These are phyloP conservation scores for Hypercompe scribonia DNA, from an alignment of 2,888 invertebrate species.

Conservation along the genomic window DNA sequence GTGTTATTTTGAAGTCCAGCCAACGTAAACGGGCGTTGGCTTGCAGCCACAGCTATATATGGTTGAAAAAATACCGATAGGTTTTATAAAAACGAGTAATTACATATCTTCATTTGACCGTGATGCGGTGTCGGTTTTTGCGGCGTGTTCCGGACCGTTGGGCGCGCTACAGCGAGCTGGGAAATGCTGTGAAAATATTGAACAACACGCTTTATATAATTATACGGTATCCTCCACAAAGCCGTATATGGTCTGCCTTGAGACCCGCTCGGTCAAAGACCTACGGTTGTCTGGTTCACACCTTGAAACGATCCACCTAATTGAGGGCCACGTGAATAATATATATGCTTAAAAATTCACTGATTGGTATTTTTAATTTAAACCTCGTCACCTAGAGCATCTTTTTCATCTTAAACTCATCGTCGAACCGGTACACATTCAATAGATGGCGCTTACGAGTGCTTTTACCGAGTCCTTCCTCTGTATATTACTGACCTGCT, in stretches of 20 bases:
- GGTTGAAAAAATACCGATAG: slow-evolving; percentile 72
- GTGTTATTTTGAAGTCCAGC: slow-evolving; percentile 71
- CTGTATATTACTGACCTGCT: too few relatives aligned
- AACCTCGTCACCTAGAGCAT: background rate
- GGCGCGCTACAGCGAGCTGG: slow-evolving; percentile 64
- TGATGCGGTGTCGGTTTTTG: slow-evolving; percentile 76
- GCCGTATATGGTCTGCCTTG: slow-evolving; percentile 52
- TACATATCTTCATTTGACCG: slow-evolving; percentile 85
- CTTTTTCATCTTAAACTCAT: background rate
- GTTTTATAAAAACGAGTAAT: slow-evolving; percentile 76
- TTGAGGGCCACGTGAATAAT: background rate
- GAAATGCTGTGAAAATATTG: slow-evolving; percentile 70
- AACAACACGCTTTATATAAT: slow-evolving; percentile 48
- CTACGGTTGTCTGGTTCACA: slow-evolving; percentile 25
- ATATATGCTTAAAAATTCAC: background rate
- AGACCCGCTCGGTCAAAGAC: slow-evolving; percentile 48
- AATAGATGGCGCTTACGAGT: background rate
- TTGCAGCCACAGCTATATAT: slow-evolving; percentile 68
- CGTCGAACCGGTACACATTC: background rate
- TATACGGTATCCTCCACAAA: slow-evolving; percentile 48
- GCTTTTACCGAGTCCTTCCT: too few relatives aligned
- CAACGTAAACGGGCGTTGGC: slow-evolving; percentile 78
- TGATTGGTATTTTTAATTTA: too few relatives aligned
- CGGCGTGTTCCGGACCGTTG: slow-evolving; percentile 69
- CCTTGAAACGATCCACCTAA: slow-evolving; percentile 7